Conservation (phyloP, 2,888 invertebrate genomes). For the Acrocera orbiculus region DNA sequence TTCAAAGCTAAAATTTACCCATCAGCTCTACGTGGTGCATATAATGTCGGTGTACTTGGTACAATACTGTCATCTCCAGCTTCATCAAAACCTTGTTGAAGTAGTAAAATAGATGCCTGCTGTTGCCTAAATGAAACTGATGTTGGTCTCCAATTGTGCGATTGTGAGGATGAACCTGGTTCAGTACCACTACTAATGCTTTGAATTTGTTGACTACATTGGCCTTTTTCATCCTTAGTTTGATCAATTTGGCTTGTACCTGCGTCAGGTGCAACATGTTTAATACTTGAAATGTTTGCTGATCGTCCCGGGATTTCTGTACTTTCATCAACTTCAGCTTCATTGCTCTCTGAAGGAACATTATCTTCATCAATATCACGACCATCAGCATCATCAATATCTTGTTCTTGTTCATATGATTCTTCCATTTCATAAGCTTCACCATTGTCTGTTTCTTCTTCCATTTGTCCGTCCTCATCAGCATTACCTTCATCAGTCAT, state of each 20-base stretch:
- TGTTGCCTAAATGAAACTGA: conserved; percentile 22
- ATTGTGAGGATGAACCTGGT: conserved; percentile 18
- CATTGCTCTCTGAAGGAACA: conserved; percentile 38
- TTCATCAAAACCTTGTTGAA: conserved; percentile 25
- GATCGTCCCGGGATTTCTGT: conserved; percentile 46
- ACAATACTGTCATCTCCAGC: conserved; percentile 53
- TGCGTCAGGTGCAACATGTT: conserved; percentile 31
- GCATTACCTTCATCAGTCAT: conserved; percentile 37
- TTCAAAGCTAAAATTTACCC: conserved; percentile 32
- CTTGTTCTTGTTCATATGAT: conserved; percentile 33
- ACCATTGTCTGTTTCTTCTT: conserved; percentile 36
- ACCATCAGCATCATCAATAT: conserved; percentile 38
- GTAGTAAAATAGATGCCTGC: conserved; percentile 20
- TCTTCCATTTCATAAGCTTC: conserved; percentile 40
- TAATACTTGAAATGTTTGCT: conserved; percentile 27
- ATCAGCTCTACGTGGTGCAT: conserved; percentile 63
- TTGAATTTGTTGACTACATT: conserved; percentile 36
- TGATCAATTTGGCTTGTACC: conserved; percentile 19
- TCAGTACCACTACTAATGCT: conserved; percentile 63
- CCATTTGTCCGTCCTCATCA: conserved; percentile 33
- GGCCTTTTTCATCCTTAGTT: conserved; percentile 20
- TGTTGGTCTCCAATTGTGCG: conserved; percentile 20
- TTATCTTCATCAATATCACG: conserved; percentile 36
- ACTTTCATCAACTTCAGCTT: conserved; percentile 46
- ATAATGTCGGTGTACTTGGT: conserved; percentile 76